Percentiles rank a stretch among this genome's conserved stretches.
Conservation (phyloP, 2,113 vertebrate genomes). For the Phyllostomus hastatus region DNA sequence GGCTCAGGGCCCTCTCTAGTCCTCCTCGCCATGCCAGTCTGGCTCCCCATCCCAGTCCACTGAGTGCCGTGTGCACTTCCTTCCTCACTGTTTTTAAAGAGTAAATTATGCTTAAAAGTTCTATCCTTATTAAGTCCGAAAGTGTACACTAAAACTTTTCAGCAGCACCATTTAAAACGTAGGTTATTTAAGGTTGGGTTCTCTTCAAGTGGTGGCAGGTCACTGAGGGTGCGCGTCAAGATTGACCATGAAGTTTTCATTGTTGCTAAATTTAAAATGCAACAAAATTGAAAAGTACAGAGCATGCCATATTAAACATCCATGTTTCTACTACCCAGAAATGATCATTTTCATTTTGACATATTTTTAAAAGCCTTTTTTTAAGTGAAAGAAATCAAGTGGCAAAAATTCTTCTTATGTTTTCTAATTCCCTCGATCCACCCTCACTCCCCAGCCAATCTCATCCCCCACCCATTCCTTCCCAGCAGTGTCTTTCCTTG, state of each 20-base stretch:
- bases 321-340: neutral
- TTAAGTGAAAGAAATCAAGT: neutral
- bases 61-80: neutral
- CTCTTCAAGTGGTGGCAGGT: neutral
- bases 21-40: neutral
- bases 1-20: neutral
- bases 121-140: neutral
- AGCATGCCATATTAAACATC: neutral
- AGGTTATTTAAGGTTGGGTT: neutral
- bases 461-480: neutral
- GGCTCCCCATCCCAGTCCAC: too few relatives aligned
- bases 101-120: neutral
- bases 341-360: neutral
- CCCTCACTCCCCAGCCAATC: neutral
- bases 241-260: neutral
- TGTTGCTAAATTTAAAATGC: neutral
- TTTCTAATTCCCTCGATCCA: neutral
- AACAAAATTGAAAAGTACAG: neutral
- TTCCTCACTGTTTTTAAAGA: neutral
- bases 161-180: neutral
- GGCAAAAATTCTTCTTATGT: neutral
- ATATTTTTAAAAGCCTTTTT: neutral
- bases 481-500: neutral
- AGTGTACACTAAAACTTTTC: neutral
- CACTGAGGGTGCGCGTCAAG: neutral